phyloP scores from a whole-genome alignment of 2,113 vertebrate species.

The Ciconia stormi region DNA sequence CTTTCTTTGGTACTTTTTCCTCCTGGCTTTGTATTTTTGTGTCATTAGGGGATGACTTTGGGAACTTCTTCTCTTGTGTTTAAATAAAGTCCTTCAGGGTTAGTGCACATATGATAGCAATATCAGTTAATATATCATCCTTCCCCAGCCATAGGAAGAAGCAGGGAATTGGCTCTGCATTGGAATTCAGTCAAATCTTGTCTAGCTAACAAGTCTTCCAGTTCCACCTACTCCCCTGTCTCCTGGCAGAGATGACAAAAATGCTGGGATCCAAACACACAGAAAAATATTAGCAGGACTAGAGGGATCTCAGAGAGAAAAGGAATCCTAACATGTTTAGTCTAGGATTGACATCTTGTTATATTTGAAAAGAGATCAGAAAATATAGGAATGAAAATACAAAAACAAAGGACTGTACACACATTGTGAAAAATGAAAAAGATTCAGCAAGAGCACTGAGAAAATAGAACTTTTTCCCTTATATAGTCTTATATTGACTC shows the following conservation, averaged over 20 bases:
- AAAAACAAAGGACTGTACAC: background rate
- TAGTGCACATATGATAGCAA: background rate
- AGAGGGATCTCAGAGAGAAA: background rate
- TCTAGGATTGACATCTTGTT: background rate
- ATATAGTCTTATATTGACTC: background rate
- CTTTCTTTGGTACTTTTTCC: background rate
- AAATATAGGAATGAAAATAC: background rate
- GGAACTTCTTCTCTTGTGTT: background rate
- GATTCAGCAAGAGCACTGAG: background rate
- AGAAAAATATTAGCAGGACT: constrained; percentile 6
- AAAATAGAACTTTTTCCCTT: background rate
- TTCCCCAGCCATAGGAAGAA: background rate
- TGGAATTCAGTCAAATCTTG: background rate
- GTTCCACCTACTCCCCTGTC: background rate
- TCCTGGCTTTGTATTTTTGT: background rate
- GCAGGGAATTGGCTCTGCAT: background rate
- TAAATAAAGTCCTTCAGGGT: background rate
- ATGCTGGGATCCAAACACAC: background rate
- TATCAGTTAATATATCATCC: background rate
- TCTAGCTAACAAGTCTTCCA: background rate
- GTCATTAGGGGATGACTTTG: background rate
- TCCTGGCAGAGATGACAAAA: constrained; percentile 10
- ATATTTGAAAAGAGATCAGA: background rate
- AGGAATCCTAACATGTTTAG: background rate
- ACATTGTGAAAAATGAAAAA: background rate